Evolutionary conservation across 2,797 vertebrate species (phyloP), one percentile per base, ranked within the genome.

Genomic region (Syngnathus acus): DNA sequence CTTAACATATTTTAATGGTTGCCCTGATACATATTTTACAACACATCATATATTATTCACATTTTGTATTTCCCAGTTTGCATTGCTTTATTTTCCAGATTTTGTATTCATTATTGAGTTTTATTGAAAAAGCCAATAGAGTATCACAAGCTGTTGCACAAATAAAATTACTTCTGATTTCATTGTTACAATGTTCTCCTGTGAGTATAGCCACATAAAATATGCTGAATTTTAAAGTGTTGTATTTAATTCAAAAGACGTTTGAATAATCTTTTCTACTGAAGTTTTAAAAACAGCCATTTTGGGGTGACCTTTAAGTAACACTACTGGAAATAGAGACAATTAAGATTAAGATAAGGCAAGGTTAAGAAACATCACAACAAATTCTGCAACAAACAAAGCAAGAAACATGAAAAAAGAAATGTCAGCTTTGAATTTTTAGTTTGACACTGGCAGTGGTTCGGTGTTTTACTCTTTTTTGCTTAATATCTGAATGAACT

Each of bases 281-380:
- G 72, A 73, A 71, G 76, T 60, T 63, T 54, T 47, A 62, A 74
- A 80, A 80, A 74, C 75, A 78, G 75, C 71, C 72, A 72, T 69
- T 78, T 72, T 50, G 48, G 6, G 11, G 45, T 0, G 64, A 82
- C 82, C 82, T 26, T 38, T 5, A 54, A 74, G 76, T 83, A 77
- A 77, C 71, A 68, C 74, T 76, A 71, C 81, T 76, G 74, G 74
- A 73, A 73, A 73, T 67, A 51, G 65, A 82, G 67, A 77, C 69
- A 80, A 81, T 77, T 69, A 66, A 60, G 72, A 73, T 43, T 8
- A 9, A 69, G 80, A 73, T 75, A 57, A 71, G 39, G n/a, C 57
- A 19, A 70, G 77, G 79, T 78, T 76, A 72, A 69, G 51, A 73
- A 73, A 76, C 78, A 84, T 80, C 75, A 76, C 60, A 77, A 76